Evolutionary conservation across 2,888 invertebrate species (phyloP).

Genomic region (Drosophila flavopinicola): DNA sequence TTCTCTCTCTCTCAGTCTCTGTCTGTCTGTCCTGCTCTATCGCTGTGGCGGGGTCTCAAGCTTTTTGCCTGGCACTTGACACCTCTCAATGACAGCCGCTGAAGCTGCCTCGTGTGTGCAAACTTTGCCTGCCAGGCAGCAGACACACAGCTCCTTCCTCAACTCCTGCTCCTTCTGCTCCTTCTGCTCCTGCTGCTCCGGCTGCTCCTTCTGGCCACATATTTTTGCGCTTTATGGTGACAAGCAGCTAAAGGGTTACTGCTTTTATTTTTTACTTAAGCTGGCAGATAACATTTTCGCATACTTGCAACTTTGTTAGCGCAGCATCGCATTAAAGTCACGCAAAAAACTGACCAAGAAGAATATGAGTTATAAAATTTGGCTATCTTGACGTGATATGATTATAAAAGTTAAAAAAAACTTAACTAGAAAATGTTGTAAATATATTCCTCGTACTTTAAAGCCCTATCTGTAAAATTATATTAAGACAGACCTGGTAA

Average conservation of each 20-base stretch:
- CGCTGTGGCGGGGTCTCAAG: constrained; percentile 39
- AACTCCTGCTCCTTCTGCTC: not conserved
- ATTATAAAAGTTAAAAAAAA: too few species aligned
- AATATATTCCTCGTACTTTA: too few species aligned
- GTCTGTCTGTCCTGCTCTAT: constrained; percentile 1
- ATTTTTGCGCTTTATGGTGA: constrained; percentile 31
- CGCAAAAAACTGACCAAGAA: constrained; percentile 2
- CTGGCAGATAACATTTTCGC: constrained; percentile 38
- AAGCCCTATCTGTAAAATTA: too few species aligned
- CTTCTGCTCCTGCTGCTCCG: not conserved
- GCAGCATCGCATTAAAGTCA: constrained; percentile 17
- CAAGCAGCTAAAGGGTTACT: constrained; percentile 28
- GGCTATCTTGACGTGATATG: not conserved
- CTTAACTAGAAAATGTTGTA: too few species aligned
- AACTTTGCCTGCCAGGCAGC: constrained; percentile 37
- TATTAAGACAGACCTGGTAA: too few species aligned
- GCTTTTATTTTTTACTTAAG: constrained; percentile 17
- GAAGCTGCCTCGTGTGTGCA: constrained; percentile 51
- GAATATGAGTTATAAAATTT: too few species aligned
- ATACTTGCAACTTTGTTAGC: constrained; percentile 12
- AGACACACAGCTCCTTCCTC: constrained; percentile 2
- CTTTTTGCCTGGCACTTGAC: constrained; percentile 74
- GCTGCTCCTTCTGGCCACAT: constrained; percentile 28
- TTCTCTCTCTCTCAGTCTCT: not conserved
- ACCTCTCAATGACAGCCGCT: constrained; percentile 79